A percentile compares a stretch with the other conserved stretches of the same genome.
phyloP scores from a whole-genome alignment of 1,140 invertebrate species.

The Bombus waltoni region DNA sequence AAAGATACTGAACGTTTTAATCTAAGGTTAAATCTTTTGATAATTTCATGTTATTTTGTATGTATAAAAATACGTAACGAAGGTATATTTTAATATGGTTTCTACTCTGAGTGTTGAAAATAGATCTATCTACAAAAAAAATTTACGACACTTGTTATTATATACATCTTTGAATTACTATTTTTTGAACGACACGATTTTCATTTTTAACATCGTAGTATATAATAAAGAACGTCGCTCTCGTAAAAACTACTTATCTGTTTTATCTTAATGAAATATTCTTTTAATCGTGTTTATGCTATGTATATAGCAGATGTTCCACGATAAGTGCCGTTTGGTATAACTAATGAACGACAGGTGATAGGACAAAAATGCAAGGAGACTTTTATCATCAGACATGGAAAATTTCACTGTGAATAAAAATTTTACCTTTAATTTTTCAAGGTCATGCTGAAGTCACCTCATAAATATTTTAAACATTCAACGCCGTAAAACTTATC shows the following conservation, averaged over 20 bases:
- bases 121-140: conserved; percentile 69
- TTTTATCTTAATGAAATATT: conserved; percentile 25
- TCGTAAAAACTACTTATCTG: conserved; percentile 31
- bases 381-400: too few species aligned
- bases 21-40: conserved; percentile 49
- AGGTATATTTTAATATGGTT: conserved; percentile 56
- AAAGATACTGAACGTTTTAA: conserved; percentile 58
- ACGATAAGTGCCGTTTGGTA: too few species aligned
- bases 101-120: conserved; percentile 59
- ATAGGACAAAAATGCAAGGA: too few species aligned
- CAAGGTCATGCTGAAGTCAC: too few species aligned
- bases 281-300: neutral
- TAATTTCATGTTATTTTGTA: conserved; percentile 46
- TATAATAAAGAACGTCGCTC: conserved; percentile 20
- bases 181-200: conserved; percentile 26
- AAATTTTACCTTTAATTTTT: too few species aligned
- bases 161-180: conserved; percentile 60
- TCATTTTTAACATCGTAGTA: conserved; percentile 28
- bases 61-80: conserved; percentile 66
- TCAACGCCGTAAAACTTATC: too few species aligned
- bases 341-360: too few species aligned
- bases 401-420: too few species aligned
- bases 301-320: neutral
- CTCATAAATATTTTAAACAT: too few species aligned
- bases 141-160: conserved; percentile 42